A percentile compares a stretch with the other conserved stretches of the same genome.
These are phyloP conservation scores for Regulus satrapa DNA, from an alignment of 2,113 vertebrate genomes.

Conservation along the genomic window DNA sequence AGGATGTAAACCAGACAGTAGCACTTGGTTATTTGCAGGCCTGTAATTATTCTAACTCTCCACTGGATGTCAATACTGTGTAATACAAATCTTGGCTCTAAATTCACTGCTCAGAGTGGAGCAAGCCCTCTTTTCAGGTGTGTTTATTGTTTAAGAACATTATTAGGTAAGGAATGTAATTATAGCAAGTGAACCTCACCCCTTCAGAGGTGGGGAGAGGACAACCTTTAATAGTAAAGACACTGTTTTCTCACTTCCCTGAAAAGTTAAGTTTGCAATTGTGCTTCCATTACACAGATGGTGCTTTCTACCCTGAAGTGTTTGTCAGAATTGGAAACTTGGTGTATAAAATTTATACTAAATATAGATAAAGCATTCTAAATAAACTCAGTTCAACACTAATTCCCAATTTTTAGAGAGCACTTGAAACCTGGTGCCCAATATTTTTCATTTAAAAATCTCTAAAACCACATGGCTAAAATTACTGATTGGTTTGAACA, in stretches of 20 bases:
- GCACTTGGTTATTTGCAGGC: neutral
- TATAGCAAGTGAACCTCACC: neutral
- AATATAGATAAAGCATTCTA: neutral
- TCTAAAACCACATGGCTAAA: neutral
- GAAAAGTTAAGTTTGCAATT: neutral
- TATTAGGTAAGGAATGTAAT: neutral
- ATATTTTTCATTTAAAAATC: neutral
- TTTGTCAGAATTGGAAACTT: neutral
- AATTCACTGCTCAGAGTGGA: neutral
- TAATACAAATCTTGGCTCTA: slow-evolving; percentile 62
- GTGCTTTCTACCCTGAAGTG: neutral
- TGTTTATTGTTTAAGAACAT: neutral
- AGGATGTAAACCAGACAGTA: neutral
- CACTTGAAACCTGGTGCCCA: neutral
- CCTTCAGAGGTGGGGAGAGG: neutral
- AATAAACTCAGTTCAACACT: neutral
- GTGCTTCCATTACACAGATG: neutral
- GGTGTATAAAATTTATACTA: neutral
- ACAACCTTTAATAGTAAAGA: neutral
- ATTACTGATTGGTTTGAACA: neutral
- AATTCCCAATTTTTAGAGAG: neutral
- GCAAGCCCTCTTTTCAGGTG: neutral
- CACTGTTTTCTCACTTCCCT: neutral
- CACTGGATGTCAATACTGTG: slow-evolving; percentile 80
- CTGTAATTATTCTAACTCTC: slow-evolving; percentile 74